Evolutionary conservation across 2,888 invertebrate genomes (phyloP).

Genomic region (Rhingia rostrata): DNA sequence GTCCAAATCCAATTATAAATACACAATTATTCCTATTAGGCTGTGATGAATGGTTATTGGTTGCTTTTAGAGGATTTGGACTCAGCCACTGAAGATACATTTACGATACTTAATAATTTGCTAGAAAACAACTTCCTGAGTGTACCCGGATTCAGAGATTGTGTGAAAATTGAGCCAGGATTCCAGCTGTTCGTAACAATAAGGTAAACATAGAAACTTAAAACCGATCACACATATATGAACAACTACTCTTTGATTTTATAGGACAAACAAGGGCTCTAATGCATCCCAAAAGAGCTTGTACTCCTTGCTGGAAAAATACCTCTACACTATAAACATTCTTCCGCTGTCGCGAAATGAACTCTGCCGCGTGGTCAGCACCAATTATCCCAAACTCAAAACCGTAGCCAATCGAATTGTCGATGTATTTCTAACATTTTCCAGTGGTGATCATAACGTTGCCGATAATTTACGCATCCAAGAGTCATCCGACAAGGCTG

Average conservation of each 20-base stretch:
- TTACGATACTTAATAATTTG: slow-evolving; percentile 92
- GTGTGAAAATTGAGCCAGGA: slow-evolving; percentile 90
- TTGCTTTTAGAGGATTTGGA: slow-evolving; percentile 97
- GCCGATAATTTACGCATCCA: slow-evolving; percentile 80
- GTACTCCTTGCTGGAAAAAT: slow-evolving; percentile 89
- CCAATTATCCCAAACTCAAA: slow-evolving; percentile 87
- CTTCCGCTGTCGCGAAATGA: slow-evolving; percentile 91
- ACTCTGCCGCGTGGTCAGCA: slow-evolving; percentile 88
- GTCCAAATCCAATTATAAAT: no score
- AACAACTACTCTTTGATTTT: slow-evolving; percentile 21
- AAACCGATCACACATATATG: background rate
- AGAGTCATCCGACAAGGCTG: slow-evolving; percentile 82
- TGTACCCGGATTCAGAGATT: slow-evolving; percentile 94
- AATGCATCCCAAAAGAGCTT: slow-evolving; percentile 84
- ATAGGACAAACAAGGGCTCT: slow-evolving; percentile 80
- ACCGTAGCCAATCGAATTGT: slow-evolving; percentile 90
- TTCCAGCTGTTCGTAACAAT: slow-evolving; percentile 97
- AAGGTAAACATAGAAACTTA: slow-evolving; percentile 83
- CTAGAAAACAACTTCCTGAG: slow-evolving; percentile 91
- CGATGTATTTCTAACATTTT: slow-evolving; percentile 92
- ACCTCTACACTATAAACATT: slow-evolving; percentile 91
- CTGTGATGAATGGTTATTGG: slow-evolving; percentile 94
- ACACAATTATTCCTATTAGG: slow-evolving; percentile 80
- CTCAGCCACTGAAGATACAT: slow-evolving; percentile 95
- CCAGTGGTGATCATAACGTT: slow-evolving; percentile 87